Base-by-base conservation (phyloP, 2,113 vertebrate genomes). In the Anguilla rostrata region DNA sequence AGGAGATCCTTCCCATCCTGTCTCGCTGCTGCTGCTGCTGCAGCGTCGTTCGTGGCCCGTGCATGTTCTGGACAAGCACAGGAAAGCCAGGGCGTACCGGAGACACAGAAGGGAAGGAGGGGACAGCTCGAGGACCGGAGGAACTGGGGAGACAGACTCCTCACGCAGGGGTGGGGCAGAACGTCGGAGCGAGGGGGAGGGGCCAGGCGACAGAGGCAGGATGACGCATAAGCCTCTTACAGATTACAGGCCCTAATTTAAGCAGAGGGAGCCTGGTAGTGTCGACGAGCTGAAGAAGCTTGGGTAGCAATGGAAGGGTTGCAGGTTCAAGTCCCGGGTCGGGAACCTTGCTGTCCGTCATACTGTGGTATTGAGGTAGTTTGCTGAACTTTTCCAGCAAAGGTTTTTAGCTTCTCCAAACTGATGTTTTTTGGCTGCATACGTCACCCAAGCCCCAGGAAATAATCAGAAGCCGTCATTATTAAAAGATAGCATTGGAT, bases 191-290 rank as follows among this genome's bases (percentile, higher is more conserved):
- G 12, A 53, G 85, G 40, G n/a, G 16, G 81, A 39, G 83, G 83
- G 88, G 87, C 90, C 88, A 90, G 93, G 92, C 91, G 90, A 87
- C 85, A 57, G 53, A 78, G 71, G 56, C 43, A 63, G 26, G 26
- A 57, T 53, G 75, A 88, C n/a, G 39, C 26, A 9, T 94, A 94
- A 94, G 93, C 92, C 92, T 90, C 90, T 94, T 94, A 94, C 85
- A 94, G 94, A 93, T 94, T 94, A 94, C 85, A 93, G 89, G 82
- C 92, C 91, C 91, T 92, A 91, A 94, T 92, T 94, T 92, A 94
- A 91, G 90, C 85, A 87, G 85, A 90, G 89, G 88, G 87, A 91
- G 88, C 86, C 88, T 85, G 82, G 88, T 18, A 15, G 26, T 46
- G 82, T 79, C 57, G 15, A n/a, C 82, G 3, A 26, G 88, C 40